Conservation (phyloP, 2,113 vertebrate genomes). For the Amphiprion ocellaris region DNA sequence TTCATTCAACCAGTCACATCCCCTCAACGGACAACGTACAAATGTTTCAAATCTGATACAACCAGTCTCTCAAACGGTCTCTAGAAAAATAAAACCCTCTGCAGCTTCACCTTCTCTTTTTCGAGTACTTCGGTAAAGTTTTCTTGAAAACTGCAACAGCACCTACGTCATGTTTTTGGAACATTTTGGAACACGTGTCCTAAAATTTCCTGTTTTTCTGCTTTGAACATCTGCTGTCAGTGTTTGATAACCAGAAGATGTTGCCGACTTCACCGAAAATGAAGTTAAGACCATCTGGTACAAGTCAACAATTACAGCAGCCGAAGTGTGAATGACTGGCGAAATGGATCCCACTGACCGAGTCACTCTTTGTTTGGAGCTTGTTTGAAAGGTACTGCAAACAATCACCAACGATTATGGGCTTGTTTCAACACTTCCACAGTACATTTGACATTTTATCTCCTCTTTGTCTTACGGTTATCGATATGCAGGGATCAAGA, state of each 20-base stretch:
- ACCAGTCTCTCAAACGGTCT: neutral
- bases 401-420: neutral
- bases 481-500: neutral
- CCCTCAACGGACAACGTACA: neutral
- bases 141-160: neutral
- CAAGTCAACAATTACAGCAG: neutral
- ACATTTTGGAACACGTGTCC: neutral
- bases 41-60: neutral
- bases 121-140: neutral
- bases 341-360: neutral
- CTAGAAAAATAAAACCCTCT: too few species aligned
- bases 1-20: too few species aligned
- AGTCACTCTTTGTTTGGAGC: neutral
- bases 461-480: neutral
- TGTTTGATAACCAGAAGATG: neutral
- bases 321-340: neutral
- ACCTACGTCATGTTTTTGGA: neutral
- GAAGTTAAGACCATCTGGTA: neutral
- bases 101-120: neutral
- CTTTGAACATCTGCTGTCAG: neutral
- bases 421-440: neutral
- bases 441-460: neutral
- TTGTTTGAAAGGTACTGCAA: conserved; percentile 4
- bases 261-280: neutral
- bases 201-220: neutral